Evolutionary conservation across 1,140 invertebrate species (phyloP), one percentile per base, ranked within the genome.

Genomic region (Argopecten irradians): DNA sequence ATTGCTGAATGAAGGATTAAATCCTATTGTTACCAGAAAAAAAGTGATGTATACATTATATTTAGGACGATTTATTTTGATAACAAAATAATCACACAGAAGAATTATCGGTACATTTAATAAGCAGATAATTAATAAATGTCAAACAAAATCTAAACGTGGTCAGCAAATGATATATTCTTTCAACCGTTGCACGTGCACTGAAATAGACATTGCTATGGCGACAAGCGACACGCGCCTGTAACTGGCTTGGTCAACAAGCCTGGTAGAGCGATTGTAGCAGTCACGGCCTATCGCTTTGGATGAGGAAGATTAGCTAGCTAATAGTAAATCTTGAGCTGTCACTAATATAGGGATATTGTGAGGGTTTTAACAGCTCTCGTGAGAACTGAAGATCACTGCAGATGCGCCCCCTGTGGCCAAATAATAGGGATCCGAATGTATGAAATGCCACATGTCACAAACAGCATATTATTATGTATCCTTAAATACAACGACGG

Each of bases 271-370:
- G 55, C 14, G 19, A 71, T 71, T 71, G 28, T n/a, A 0, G 0
- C 11, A n/a, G 55, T 28, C 28, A 71, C 55, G 55, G 55, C 55
- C 28, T 71, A 71, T 71, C 55, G 11, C 55, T 28, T n/a, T 3
- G 22, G 55, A 71, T 28, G 55, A 28, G 55, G 55, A 28, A 71
- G 55, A 71, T 71, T 71, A 28, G 22, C 55, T 11, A 8, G 8
- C 55, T 71, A 71, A 71, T 71, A 71, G 55, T 71, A 71, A 71
- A 71, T 71, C 55, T n/a, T 71, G 55, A 71, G 55, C 55, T 71
- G 55, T 71, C 55, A 71, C 55, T 28, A 28, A 8, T 71, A 71
- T 3, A 71, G 55, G 55, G 55, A 71, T 71, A 8, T 71, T n/a
- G 55, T 71, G 55, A 71, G n/a, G 55, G 55, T 22, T 71, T 71